phyloP scores from a whole-genome alignment of 2,888 invertebrate species.

The Drosophila kokeensis region DNA sequence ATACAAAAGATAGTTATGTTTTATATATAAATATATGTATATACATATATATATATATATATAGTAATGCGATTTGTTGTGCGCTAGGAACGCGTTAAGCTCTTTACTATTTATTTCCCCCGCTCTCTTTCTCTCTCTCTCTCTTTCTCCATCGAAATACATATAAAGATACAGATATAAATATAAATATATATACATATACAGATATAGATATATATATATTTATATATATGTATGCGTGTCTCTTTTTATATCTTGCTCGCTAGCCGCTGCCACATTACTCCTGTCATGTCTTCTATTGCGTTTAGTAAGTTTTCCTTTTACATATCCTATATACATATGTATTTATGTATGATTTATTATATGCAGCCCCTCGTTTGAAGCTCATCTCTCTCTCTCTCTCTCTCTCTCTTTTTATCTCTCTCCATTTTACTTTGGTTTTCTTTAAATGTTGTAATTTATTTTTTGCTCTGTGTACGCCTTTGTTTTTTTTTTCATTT shows the following conservation, averaged over 20 bases:
- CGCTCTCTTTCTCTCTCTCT: conserved; percentile 11
- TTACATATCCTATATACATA: conserved; percentile 12
- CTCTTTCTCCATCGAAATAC: conserved; percentile 14
- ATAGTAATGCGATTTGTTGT: conserved; percentile 20
- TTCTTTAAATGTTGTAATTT: conserved; percentile 9
- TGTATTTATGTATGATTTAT: conserved; percentile 22
- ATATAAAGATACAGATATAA: conserved; percentile 1
- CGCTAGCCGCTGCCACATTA: conserved; percentile 41
- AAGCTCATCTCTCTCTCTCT: conserved; percentile 6
- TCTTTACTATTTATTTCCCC: conserved; percentile 40
- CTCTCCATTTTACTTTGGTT: background rate
- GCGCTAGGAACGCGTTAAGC: conserved; percentile 41
- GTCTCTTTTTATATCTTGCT: conserved; percentile 41
- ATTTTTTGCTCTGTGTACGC: conserved; percentile 11
- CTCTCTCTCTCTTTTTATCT: background rate
- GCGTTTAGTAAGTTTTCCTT: conserved; percentile 54
- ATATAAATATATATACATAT: conserved; percentile 15
- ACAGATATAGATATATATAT: conserved; percentile 13
- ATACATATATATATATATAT: conserved; percentile 18
- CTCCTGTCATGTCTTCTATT: conserved; percentile 41
- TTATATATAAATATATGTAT: conserved; percentile 15
- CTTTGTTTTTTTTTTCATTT: conserved; percentile 43
- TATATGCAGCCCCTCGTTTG: conserved; percentile 5
- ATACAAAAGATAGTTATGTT: conserved; percentile 45
- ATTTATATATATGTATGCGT: conserved; percentile 22